A percentile compares a stretch with the other conserved stretches of the same genome.
Evolutionary conservation across 2,888 invertebrate genomes (phyloP).

Genomic region (Drosophila atroscutellata): DNA sequence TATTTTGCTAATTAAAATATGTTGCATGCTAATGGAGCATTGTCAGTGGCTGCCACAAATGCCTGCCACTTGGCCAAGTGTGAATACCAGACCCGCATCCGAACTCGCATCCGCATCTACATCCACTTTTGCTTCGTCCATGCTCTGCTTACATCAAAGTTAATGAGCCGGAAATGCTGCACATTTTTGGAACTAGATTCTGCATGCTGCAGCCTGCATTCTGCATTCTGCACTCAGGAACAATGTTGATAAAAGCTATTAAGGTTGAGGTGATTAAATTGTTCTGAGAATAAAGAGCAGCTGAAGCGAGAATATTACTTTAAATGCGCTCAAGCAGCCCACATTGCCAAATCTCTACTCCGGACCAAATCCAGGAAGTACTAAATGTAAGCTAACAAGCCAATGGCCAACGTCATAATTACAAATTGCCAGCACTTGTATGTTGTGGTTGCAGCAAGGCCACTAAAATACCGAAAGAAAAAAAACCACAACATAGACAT

Average conservation of each 20-base stretch:
- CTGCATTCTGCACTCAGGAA: slow-evolving; percentile 19
- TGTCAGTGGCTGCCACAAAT: slow-evolving; percentile 63
- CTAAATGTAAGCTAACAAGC: slow-evolving; percentile 26
- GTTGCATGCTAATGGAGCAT: slow-evolving; percentile 78
- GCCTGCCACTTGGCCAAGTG: slow-evolving; percentile 33
- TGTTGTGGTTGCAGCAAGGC: slow-evolving; percentile 18
- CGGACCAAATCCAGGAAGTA: slow-evolving; percentile 31
- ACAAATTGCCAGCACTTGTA: slow-evolving; percentile 42
- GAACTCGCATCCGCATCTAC: slow-evolving; percentile 28
- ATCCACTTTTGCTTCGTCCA: slow-evolving; percentile 25
- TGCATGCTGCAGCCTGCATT: slow-evolving; percentile 18
- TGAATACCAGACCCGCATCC: slow-evolving; percentile 29
- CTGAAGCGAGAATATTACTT: slow-evolving; percentile 32
- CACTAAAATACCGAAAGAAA: neutral
- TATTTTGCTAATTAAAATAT: slow-evolving; percentile 82
- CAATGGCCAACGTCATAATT: slow-evolving; percentile 45
- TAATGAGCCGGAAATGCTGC: slow-evolving; percentile 79
- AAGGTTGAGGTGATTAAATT: slow-evolving; percentile 61
- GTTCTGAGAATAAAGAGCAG: slow-evolving; percentile 35
- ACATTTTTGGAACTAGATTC: slow-evolving; percentile 60
- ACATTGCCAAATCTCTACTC: neutral
- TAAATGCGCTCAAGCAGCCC: slow-evolving; percentile 9
- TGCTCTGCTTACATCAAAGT: slow-evolving; percentile 57
- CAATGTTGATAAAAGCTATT: slow-evolving; percentile 64
- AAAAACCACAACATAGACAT: neutral